Conservation (phyloP, 2,797 vertebrate species). For the Siniperca scherzeri region DNA sequence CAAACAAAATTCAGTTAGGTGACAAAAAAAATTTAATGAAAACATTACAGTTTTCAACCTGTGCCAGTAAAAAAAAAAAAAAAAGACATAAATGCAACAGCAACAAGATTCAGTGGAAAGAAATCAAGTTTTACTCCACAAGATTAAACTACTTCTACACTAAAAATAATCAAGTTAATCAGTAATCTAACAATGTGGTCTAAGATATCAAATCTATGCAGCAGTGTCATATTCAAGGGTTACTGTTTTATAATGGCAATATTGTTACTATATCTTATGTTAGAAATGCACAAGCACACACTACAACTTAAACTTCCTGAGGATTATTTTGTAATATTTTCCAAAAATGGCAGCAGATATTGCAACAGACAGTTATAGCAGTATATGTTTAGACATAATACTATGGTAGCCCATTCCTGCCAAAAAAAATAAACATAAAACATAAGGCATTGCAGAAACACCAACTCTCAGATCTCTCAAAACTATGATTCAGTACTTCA, state of each 20-base stretch:
- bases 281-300: background rate
- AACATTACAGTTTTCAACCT: background rate
- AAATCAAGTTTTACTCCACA: background rate
- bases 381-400: background rate
- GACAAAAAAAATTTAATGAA: background rate
- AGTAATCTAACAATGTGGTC: background rate
- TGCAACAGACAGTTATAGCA: background rate
- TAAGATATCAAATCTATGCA: background rate
- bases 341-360: background rate
- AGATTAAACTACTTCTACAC: background rate
- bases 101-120: constrained; percentile 2
- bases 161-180: background rate
- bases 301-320: constrained; percentile 23
- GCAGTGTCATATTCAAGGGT: background rate
- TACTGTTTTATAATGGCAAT: background rate
- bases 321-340: background rate
- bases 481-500: background rate
- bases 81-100: background rate
- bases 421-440: background rate
- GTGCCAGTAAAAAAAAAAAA: background rate
- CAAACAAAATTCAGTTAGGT: background rate
- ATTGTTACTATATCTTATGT: background rate
- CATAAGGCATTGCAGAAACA: no score
- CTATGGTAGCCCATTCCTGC: background rate
- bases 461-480: background rate